A percentile compares a stretch with the other conserved stretches of the same genome.
These are phyloP conservation scores for Eupithecia abbreviata DNA, from an alignment of 2,888 invertebrate species.

Conservation along the genomic window DNA sequence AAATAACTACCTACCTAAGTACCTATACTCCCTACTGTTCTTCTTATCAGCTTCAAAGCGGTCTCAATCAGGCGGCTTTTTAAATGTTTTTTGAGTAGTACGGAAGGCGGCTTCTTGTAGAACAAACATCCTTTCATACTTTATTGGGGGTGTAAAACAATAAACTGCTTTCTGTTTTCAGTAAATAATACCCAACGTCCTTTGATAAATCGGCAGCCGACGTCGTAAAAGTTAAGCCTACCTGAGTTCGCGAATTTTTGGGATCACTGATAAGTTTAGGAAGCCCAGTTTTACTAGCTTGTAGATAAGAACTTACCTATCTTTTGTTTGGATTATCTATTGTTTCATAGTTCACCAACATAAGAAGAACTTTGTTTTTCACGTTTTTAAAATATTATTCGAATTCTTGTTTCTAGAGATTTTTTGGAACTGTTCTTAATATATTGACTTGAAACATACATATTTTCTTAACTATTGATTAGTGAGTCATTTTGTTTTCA, in stretches of 20 bases:
- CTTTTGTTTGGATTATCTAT: background rate
- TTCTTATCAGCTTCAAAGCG: constrained; percentile 18
- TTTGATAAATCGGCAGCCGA: constrained; percentile 47
- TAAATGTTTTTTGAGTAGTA: constrained; percentile 42
- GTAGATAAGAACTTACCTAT: background rate
- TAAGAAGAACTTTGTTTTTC: background rate
- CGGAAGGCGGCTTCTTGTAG: constrained; percentile 67
- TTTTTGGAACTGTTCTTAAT: too few species aligned
- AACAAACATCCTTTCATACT: constrained; percentile 58
- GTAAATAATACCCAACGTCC: constrained; percentile 37
- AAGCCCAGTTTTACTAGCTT: background rate
- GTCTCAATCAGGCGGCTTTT: constrained; percentile 44
- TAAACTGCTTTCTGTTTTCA: constrained; percentile 61
- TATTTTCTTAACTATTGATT: too few species aligned
- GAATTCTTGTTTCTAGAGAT: background rate
- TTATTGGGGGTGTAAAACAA: constrained; percentile 72
- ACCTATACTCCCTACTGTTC: constrained; percentile 14
- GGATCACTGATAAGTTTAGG: constrained; percentile 21
- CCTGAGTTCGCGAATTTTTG: constrained; percentile 67
- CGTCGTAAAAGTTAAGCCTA: constrained; percentile 56
- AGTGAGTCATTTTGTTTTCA: too few species aligned
- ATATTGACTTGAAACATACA: too few species aligned
- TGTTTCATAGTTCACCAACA: background rate
- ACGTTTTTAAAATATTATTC: background rate
- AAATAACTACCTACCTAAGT: constrained; percentile 6